phyloP scores from a whole-genome alignment of 2,888 invertebrate species.

The Scaptomyza polygonia region DNA sequence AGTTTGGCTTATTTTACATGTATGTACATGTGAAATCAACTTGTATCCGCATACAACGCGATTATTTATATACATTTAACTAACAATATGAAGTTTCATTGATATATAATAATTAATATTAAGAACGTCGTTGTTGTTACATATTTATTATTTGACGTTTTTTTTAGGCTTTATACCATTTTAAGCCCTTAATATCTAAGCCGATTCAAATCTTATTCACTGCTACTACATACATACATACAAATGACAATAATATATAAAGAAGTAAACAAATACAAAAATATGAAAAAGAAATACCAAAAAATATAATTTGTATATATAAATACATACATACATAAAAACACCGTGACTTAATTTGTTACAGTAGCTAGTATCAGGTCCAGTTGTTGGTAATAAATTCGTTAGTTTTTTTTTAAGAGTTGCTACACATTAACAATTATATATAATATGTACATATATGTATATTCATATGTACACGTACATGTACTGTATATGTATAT shows the following conservation, averaged over 20 bases:
- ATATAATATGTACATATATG: not conserved
- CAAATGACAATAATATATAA: not conserved
- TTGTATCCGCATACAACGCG: not conserved
- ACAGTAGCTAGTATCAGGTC: constrained; percentile 66
- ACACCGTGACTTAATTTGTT: constrained; percentile 25
- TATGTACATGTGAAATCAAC: too few species aligned
- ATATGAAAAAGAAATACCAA: not conserved
- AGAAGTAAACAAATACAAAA: too few species aligned
- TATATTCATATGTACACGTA: too few species aligned
- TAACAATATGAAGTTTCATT: not conserved
- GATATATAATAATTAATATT: constrained; percentile 2
- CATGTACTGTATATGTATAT: not conserved
- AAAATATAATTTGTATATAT: constrained; percentile 3
- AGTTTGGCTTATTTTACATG: constrained; percentile 22
- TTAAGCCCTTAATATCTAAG: not conserved
- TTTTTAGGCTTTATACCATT: not conserved
- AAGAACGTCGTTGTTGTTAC: constrained; percentile 1
- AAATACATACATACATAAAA: constrained; percentile 34
- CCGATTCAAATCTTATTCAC: not conserved
- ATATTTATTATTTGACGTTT: not conserved
- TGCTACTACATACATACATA: not conserved
- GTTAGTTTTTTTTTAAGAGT: constrained; percentile 32
- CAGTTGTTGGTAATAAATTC: constrained; percentile 74
- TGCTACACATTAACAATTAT: not conserved
- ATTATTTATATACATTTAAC: constrained; percentile 2